phyloP scores from a whole-genome alignment of 2,113 vertebrate genomes.

The Microcebus tavaratra region DNA sequence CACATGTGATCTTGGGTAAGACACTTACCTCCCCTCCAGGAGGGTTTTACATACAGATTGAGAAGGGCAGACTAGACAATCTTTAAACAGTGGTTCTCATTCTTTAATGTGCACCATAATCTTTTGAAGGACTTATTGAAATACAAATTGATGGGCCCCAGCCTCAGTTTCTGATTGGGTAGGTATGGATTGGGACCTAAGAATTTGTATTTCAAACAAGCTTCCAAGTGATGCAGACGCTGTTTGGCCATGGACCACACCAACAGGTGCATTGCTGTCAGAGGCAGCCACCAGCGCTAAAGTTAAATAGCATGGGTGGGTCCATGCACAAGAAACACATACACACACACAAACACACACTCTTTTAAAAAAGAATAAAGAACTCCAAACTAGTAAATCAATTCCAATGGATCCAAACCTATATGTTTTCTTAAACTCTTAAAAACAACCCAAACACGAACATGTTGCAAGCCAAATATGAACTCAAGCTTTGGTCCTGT shows the following conservation, averaged over 20 bases:
- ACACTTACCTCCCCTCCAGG: not conserved
- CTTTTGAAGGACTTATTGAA: not conserved
- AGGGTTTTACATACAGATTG: not conserved
- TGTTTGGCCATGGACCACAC: not conserved
- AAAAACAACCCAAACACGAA: not conserved
- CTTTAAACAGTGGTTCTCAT: not conserved
- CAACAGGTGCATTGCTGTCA: not conserved
- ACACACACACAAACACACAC: not conserved
- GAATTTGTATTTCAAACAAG: not conserved
- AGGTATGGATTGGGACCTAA: not conserved
- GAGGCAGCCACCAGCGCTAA: not conserved
- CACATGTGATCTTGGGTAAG: not conserved
- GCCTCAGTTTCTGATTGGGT: not conserved
- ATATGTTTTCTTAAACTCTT: not conserved
- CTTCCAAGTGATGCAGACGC: not conserved
- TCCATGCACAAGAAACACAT: not conserved
- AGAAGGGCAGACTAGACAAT: not conserved
- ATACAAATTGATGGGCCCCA: not conserved
- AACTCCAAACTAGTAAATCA: not conserved
- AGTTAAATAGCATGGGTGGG: not conserved
- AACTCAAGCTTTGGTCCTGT: not conserved
- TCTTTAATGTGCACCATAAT: not conserved
- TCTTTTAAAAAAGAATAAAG: not conserved
- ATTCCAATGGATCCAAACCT: not conserved
- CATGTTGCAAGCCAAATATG: not conserved